Conservation (phyloP, 1,140 invertebrate genomes). For the Piezodorus guildinii region DNA sequence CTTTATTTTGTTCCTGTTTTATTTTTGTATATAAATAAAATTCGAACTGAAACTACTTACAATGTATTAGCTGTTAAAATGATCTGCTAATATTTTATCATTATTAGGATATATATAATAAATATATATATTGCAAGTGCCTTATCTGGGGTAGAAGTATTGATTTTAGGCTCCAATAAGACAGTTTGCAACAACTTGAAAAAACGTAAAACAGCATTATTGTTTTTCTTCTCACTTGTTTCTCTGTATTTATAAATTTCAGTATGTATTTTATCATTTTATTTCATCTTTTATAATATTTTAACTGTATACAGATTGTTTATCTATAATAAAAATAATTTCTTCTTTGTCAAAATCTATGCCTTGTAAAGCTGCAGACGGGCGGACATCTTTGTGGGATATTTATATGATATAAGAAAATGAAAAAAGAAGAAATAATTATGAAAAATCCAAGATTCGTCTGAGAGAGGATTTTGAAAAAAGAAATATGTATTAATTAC, state of each 20-base stretch:
- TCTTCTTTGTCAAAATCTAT: conserved; percentile 21
- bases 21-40: conserved; percentile 12
- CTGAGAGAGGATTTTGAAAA: conserved; percentile 25
- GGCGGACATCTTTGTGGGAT: conserved; percentile 19
- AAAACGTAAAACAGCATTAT: conserved; percentile 3
- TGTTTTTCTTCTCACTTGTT: not conserved
- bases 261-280: conserved; percentile 9
- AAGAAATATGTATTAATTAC: conserved; percentile 21
- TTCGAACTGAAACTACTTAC: conserved; percentile 14
- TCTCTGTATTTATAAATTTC: conserved; percentile 8
- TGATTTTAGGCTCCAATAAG: conserved; percentile 24
- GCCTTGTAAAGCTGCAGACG: conserved; percentile 24
- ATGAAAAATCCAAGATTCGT: conserved; percentile 21
- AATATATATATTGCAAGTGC: conserved; percentile 22
- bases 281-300: conserved; percentile 10
- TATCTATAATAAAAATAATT: conserved; percentile 5
- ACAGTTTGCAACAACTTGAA: conserved; percentile 21
- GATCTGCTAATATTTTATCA: conserved; percentile 7
- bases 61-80: conserved; percentile 10
- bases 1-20: not conserved
- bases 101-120: conserved; percentile 4
- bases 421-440: conserved; percentile 1
- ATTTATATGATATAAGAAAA: conserved; percentile 12
- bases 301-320: conserved; percentile 6
- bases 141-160: conserved; percentile 24